A percentile compares a stretch with the other conserved stretches of the same genome.
Conservation (phyloP, 2,888 invertebrate genomes). For the Alviniconcha strummeri region DNA sequence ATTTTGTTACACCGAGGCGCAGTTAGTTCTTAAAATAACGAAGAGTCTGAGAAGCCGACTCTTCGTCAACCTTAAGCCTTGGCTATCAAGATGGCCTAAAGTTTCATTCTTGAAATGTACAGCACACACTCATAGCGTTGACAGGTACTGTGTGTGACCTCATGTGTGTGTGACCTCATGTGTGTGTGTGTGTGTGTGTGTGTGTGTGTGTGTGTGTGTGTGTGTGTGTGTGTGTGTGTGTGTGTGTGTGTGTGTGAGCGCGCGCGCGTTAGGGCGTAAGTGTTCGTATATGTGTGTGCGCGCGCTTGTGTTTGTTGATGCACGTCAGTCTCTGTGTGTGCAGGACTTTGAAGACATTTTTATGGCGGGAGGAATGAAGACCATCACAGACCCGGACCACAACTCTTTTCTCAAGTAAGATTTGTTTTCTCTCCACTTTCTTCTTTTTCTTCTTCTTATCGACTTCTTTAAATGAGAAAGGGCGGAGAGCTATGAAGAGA, state of each 20-base stretch:
- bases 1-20: no score
- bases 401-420: conserved; percentile 51
- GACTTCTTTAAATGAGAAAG: no score
- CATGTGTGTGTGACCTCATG: neutral
- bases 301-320: conserved; percentile 2
- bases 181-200: conserved; percentile 11
- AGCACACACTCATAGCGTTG: no score
- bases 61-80: no score
- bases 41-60: no score
- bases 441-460: neutral
- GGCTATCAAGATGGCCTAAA: no score
- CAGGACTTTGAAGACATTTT: conserved; percentile 70
- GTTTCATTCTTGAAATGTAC: no score
- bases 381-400: conserved; percentile 64
- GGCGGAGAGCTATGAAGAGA: no score
- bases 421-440: neutral
- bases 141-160: neutral
- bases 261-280: neutral
- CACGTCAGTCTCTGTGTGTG: conserved; percentile 27
- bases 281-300: conserved; percentile 14
- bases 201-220: neutral
- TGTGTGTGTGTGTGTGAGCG: neutral
- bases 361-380: conserved; percentile 68
- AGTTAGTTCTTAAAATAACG: no score
- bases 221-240: conserved; percentile 11